Evolutionary conservation across 2,113 vertebrate genomes (phyloP).

Genomic region (Thunnus thynnus): DNA sequence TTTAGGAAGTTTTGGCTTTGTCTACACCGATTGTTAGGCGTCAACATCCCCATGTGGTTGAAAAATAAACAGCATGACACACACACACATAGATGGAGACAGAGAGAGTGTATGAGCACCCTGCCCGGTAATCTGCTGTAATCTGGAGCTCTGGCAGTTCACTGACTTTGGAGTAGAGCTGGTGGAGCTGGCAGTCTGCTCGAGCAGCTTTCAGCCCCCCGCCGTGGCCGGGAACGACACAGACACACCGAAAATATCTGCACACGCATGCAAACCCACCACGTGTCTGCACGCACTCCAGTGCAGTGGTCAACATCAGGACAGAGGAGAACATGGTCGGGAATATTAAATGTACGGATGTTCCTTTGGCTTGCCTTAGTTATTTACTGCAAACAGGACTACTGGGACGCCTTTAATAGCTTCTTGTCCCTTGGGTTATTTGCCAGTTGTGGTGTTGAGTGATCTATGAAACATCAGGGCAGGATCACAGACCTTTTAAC

Average conservation of each 20-base stretch:
- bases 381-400: conserved; percentile 50
- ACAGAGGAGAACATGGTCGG: neutral
- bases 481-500: conserved; percentile 52
- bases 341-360: conserved; percentile 47
- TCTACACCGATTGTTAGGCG: conserved; percentile 13
- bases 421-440: conserved; percentile 34
- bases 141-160: conserved; percentile 76
- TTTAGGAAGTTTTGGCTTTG: conserved; percentile 19
- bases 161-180: conserved; percentile 69
- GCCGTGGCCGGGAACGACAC: conserved; percentile 33
- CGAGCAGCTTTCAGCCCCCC: conserved; percentile 63
- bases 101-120: conserved; percentile 60
- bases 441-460: conserved; percentile 51
- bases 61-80: conserved; percentile 51
- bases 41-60: conserved; percentile 35
- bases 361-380: conserved; percentile 35
- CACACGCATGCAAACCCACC: conserved; percentile 23
- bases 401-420: conserved; percentile 56
- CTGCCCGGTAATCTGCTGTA: conserved; percentile 78
- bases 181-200: conserved; percentile 59
- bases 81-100: conserved; percentile 29
- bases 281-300: conserved; percentile 2
- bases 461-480: conserved; percentile 59
- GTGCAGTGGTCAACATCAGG: conserved; percentile 45
- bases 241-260: conserved; percentile 42